Evolutionary conservation across 2,888 invertebrate genomes (phyloP).

Genomic region (Ichneumon xanthorius): DNA sequence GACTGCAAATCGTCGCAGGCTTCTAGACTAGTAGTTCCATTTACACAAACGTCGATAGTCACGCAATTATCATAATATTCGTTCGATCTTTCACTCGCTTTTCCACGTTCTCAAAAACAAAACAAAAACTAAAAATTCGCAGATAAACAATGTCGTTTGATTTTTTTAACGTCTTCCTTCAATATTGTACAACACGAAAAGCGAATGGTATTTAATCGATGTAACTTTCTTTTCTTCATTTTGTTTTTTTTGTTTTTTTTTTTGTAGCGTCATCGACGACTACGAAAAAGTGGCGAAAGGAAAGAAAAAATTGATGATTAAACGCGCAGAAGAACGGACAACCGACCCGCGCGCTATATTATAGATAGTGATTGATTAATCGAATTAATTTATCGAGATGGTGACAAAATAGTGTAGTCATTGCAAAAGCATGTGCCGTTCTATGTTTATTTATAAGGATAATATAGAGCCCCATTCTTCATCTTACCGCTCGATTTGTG

Average conservation of each 20-base stretch:
- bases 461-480: constrained; percentile 38
- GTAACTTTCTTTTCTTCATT: constrained; percentile 19
- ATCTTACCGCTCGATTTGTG: constrained; percentile 46
- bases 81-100: constrained; percentile 34
- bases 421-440: constrained; percentile 71
- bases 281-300: constrained; percentile 13
- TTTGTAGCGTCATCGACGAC: constrained; percentile 28
- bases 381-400: constrained; percentile 50
- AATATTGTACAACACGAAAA: constrained; percentile 69
- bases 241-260: constrained; percentile 10
- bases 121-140: constrained; percentile 21
- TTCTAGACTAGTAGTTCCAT: constrained; percentile 55
- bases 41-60: constrained; percentile 57
- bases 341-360: constrained; percentile 38
- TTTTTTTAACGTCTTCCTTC: constrained; percentile 43
- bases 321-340: constrained; percentile 23
- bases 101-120: constrained; percentile 30
- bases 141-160: constrained; percentile 54
- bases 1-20: constrained; percentile 19
- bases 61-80: constrained; percentile 42
- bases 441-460: constrained; percentile 62
- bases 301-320: constrained; percentile 34
- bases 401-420: constrained; percentile 68
- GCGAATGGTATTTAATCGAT: constrained; percentile 59
- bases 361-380: constrained; percentile 52